These are phyloP conservation scores for Amblyjoppa proteus DNA, from an alignment of 2,888 invertebrate species.

Conservation along the genomic window DNA sequence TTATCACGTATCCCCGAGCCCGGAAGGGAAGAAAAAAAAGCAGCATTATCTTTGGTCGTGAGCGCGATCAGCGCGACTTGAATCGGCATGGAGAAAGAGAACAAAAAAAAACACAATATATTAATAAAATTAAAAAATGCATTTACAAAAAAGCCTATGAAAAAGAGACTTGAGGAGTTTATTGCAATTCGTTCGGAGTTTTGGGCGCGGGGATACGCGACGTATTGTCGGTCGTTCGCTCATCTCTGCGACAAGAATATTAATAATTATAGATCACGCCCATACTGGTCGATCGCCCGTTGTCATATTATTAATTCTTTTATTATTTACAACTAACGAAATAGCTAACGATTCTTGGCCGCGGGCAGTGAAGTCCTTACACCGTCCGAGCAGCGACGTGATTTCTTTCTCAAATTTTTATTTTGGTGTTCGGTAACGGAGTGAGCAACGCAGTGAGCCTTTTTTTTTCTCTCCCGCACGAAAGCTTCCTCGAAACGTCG, in stretches of 20 bases:
- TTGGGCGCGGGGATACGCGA: constrained; percentile 48
- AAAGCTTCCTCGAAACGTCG: constrained; percentile 32
- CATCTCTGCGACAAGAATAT: constrained; percentile 48
- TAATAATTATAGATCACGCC: constrained; percentile 54
- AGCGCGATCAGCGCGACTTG: constrained; percentile 72
- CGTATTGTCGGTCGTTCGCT: constrained; percentile 39
- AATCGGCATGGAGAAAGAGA: constrained; percentile 44
- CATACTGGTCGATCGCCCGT: constrained; percentile 57
- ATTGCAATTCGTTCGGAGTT: constrained; percentile 32
- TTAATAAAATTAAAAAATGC: constrained; percentile 28
- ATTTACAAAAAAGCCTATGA: constrained; percentile 32
- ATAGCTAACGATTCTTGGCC: constrained; percentile 38
- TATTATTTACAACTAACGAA: constrained; percentile 61
- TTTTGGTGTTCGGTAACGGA: constrained; percentile 50
- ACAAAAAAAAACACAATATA: constrained; percentile 9
- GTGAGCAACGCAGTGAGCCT: constrained; percentile 49
- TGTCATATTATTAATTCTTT: constrained; percentile 13
- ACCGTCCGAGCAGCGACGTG: constrained; percentile 20
- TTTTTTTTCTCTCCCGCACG: background rate
- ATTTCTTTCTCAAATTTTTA: background rate
- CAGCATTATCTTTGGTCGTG: constrained; percentile 77
- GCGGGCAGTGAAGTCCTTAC: constrained; percentile 4
- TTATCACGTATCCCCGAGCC: constrained; percentile 49
- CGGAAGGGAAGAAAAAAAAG: constrained; percentile 36
- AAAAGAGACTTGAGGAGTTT: constrained; percentile 22